A percentile compares a stretch with the other conserved stretches of the same genome.
Evolutionary conservation across 2,888 invertebrate genomes (phyloP).

Genomic region (Lamellibrachia satsuma): DNA sequence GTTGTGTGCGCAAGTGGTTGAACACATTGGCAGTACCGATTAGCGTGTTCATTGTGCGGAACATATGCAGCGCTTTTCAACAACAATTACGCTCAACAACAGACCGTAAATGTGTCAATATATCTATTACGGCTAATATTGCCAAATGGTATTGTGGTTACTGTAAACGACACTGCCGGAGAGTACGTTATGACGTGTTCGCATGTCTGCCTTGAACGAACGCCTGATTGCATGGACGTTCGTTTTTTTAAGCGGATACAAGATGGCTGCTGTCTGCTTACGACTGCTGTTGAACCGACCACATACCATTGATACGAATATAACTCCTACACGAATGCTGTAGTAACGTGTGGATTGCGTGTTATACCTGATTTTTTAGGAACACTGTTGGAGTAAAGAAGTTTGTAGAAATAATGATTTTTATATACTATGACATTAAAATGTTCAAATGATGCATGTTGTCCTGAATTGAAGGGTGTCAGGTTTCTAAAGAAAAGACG

Average conservation of each 20-base stretch:
- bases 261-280: neutral
- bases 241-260: neutral
- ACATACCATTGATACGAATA: neutral
- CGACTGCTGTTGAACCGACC: neutral
- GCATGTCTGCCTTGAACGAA: neutral
- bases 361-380: neutral
- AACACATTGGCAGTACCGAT: neutral
- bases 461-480: neutral
- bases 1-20: neutral
- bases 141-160: neutral
- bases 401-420: no score
- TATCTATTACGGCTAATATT: slow-evolving; percentile 3
- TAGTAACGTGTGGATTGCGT: neutral
- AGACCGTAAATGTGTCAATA: neutral
- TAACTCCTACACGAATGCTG: neutral
- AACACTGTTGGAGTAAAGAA: no score
- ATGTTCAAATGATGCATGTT: no score
- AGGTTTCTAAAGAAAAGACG: neutral
- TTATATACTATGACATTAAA: no score
- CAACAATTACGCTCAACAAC: neutral
- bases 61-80: neutral
- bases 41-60: neutral
- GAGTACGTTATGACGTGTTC: neutral
- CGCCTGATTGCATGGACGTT: neutral
- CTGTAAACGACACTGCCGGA: neutral